Evolutionary conservation across 2,113 vertebrate species (phyloP), one percentile per base, ranked within the genome.

Genomic region (Morone chrysops): DNA sequence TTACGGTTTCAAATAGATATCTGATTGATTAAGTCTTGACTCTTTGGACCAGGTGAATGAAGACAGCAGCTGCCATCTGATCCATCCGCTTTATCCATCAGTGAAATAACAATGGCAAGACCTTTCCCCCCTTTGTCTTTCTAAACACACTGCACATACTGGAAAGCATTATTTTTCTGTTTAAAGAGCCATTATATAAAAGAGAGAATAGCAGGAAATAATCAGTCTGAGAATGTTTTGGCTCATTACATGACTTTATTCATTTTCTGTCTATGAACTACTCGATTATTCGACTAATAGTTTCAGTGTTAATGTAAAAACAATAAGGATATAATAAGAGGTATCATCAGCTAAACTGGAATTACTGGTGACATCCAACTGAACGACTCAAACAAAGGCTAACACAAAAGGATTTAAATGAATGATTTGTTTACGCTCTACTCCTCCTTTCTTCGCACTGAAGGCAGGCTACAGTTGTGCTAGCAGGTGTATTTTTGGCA

Each of bases 1-100:
- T 77, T 2, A 41, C 18, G 6, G 8, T 60, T 72, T 56, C 25
- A 68, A 70, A 38, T 8, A 31, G 22, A 80, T 25, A 38, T 40
- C 9, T n/a, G 13, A 53, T 43, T 51, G 43, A 66, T 63, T 65
- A 51, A 38, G 6, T 70, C 65, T 63, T 0, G 1, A 18, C 38
- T 59, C n/a, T 31, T 18, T 18, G 14, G 41, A 53, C 48, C 20
- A 45, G n/a, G 69, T 22, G 47, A 54, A 62, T 40, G 22, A 31
- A 78, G 38, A 47, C 13, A 5, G 43, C 40, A 61, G 61, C 31
- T 62, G n/a, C 22, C 13, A 71, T 70, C 70, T 5, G 17, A 70
- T 82, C 47, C 36, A 51, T 77, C 13, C 2, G 45, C 47, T 74
- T 40, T 18, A 61, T 36, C 71, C 56, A 65, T 72, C 13, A 72